Percentiles rank a stretch among this genome's conserved stretches.
phyloP scores from a whole-genome alignment of 2,888 invertebrate genomes.

The Mactromeris polynyma region DNA sequence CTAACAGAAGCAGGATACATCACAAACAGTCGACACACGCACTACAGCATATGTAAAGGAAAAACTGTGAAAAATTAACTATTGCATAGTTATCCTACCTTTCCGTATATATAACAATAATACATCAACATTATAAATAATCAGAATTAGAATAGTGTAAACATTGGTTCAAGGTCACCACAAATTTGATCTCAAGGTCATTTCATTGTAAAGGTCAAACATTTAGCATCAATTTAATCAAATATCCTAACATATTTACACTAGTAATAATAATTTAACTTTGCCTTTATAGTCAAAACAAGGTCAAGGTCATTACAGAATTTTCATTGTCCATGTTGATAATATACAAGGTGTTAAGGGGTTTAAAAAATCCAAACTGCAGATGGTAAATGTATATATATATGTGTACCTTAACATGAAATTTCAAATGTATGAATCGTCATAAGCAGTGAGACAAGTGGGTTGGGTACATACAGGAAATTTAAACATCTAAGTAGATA shows the following conservation, averaged over 20 bases:
- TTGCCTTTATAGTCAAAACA: neutral
- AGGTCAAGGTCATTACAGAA: neutral
- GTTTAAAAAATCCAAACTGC: neutral
- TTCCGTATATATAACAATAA: neutral
- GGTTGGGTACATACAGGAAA: neutral
- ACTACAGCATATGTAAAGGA: neutral
- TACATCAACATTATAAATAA: neutral
- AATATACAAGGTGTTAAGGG: neutral
- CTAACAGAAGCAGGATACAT: neutral
- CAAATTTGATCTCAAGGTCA: neutral
- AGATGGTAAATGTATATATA: neutral
- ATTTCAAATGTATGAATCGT: neutral
- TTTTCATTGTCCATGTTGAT: neutral
- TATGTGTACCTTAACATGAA: neutral
- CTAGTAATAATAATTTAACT: neutral
- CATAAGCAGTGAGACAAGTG: neutral
- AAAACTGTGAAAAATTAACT: conserved; percentile 2
- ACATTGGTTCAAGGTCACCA: neutral
- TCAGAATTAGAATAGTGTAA: neutral
- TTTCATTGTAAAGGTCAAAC: neutral
- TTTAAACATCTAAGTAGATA: neutral
- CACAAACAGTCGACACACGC: neutral
- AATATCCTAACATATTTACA: neutral
- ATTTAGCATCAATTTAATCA: neutral
- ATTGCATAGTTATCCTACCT: neutral